phyloP scores from a whole-genome alignment of 2,797 vertebrate genomes.

The Streptopelia turtur region DNA sequence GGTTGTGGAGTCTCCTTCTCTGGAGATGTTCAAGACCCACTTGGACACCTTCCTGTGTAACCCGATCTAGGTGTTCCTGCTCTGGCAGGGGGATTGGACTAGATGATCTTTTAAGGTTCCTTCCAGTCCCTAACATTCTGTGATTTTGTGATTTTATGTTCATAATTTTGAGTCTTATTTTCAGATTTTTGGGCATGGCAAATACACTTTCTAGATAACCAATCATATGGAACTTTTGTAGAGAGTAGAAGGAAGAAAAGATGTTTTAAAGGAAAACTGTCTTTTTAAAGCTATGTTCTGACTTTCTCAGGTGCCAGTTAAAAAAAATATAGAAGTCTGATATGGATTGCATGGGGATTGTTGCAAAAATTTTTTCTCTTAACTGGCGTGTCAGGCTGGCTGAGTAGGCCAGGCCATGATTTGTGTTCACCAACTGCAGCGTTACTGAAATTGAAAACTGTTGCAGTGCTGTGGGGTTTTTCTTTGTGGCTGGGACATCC shows the following conservation, averaged over 20 bases:
- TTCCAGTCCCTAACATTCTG: no score
- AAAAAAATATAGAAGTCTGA: not conserved
- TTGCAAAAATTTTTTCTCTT: not conserved
- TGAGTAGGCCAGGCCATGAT: not conserved
- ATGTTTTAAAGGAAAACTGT: not conserved
- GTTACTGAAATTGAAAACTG: not conserved
- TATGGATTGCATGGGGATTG: not conserved
- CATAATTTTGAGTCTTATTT: not conserved
- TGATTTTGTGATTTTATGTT: not conserved
- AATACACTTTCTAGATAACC: not conserved
- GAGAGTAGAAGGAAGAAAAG: not conserved
- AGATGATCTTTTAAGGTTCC: no score
- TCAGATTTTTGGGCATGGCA: not conserved
- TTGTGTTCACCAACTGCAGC: not conserved
- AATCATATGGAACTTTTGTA: not conserved
- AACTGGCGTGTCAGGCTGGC: not conserved
- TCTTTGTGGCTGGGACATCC: not conserved
- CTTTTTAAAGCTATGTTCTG: not conserved
- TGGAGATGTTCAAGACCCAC: no score
- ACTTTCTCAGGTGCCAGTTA: not conserved
- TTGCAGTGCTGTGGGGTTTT: not conserved
- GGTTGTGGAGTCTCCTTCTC: no score
- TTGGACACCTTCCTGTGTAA: no score
- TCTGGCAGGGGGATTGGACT: no score
- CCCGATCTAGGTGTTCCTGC: no score